Evolutionary conservation across 1,140 invertebrate genomes (phyloP), one percentile per base, ranked within the genome.

Genomic region (Drosophila melanica): DNA sequence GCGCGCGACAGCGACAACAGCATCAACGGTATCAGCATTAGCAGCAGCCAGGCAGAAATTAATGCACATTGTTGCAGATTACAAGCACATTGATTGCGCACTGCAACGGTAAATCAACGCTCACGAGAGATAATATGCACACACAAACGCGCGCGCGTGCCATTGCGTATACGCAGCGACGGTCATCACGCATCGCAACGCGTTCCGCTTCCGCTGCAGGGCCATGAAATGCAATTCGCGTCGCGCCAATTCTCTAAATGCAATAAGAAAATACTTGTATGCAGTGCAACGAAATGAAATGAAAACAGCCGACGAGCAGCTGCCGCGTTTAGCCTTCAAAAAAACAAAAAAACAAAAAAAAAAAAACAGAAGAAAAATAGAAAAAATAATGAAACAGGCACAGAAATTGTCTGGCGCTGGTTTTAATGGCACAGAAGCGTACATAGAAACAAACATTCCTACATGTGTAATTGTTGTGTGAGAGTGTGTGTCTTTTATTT

Each of bases 151-250:
- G 74, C 63, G 77, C 79, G 75, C 79, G 76, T 89, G 77, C 71
- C 76, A 80, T 89, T 89, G 84, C 84, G 84, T 89, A 89, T 89
- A 89, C 84, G 84, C 85, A 79, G 48, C 66, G 65, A 64, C 67
- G 59, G 69, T 53, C 67, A 77, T 64, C 60, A 53, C 45, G 68
- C 51, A 54, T 67, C 48, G 14, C 27, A 37, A 57, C 65, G 55
- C 71, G 71, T 76, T 77, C 70, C 70, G 65, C 75, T 78, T 70
- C 60, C 55, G 75, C 63, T 68, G 77, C 68, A 66, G 63, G 77
- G 77, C 77, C 77, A 53, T 79, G 75, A 74, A 79, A 74, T 77
- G 39, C 41, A 68, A 51, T 69, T 77, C 50, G 59, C 63, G 69
- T 37, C 63, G 69, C 69, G 69, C 63, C 68, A 66, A 79, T 73